A percentile compares a stretch with the other conserved stretches of the same genome.
phyloP scores from a whole-genome alignment of 2,797 vertebrate species.

The Pteropus rufus region DNA sequence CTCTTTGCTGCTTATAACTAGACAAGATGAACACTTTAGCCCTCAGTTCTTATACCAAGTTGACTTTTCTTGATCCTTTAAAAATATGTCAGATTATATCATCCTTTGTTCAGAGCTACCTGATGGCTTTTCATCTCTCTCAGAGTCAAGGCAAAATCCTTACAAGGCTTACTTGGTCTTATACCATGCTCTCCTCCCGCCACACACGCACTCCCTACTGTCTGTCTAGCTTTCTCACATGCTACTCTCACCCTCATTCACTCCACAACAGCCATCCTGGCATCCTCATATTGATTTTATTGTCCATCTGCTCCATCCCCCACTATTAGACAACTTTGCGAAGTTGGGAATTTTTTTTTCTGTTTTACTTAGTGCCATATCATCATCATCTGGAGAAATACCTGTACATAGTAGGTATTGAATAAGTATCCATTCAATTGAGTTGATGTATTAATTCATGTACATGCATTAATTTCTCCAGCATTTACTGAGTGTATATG shows the following conservation, averaged over 20 bases:
- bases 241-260: not conserved
- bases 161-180: not conserved
- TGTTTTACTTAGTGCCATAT: not conserved
- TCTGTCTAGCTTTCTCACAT: not conserved
- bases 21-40: not conserved
- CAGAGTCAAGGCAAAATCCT: not conserved
- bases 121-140: not conserved
- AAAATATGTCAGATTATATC: not conserved
- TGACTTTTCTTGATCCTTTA: not conserved
- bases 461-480: not conserved
- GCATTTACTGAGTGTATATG: not conserved
- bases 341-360: not conserved
- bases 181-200: too few relatives aligned
- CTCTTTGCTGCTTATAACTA: not conserved
- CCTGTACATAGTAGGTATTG: not conserved
- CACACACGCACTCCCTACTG: not conserved
- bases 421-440: not conserved
- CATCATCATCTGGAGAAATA: not conserved
- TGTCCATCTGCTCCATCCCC: not conserved
- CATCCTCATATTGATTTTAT: not conserved
- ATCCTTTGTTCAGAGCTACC: not conserved
- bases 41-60: not conserved
- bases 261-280: not conserved
- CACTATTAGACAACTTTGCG: not conserved
- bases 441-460: not conserved